Conservation (phyloP, 2,113 vertebrate genomes). For the Bombycilla garrulus region DNA sequence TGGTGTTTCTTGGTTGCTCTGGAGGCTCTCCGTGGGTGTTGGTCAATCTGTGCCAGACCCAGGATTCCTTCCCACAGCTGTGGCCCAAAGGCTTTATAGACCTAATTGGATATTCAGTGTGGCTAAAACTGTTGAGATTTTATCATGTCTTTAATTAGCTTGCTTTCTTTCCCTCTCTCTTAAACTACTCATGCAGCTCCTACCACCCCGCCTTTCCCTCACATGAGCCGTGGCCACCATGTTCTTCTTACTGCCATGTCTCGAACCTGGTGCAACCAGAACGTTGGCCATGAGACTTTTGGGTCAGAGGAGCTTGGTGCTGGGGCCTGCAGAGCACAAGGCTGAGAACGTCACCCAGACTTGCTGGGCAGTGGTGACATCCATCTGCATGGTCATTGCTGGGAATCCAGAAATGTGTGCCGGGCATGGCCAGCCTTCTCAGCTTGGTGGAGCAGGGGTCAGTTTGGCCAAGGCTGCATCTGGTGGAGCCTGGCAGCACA, state of each 20-base stretch:
- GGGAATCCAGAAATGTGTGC: rapidly evolving
- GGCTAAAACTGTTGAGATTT: conserved; percentile 38
- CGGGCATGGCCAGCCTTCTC: rapidly evolving
- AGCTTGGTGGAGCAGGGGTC: neutral
- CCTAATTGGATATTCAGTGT: neutral
- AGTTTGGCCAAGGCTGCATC: neutral
- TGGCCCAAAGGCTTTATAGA: neutral
- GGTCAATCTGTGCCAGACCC: neutral
- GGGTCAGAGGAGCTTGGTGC: neutral
- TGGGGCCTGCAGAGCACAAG: neutral
- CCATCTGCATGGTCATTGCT: rapidly evolving
- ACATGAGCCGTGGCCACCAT: neutral
- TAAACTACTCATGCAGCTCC: neutral
- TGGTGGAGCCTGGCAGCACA: rapidly evolving
- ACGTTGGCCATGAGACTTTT: neutral
- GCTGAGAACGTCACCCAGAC: rapidly evolving
- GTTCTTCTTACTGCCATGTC: neutral
- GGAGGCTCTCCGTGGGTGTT: neutral
- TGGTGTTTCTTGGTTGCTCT: neutral
- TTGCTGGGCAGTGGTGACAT: neutral
- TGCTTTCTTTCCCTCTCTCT: neutral
- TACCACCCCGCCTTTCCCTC: neutral
- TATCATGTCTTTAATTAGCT: conserved; percentile 26
- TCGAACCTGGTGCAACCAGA: neutral
- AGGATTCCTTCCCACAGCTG: neutral